Conservation (phyloP, 2,113 vertebrate species). For the Gila orcuttii region DNA sequence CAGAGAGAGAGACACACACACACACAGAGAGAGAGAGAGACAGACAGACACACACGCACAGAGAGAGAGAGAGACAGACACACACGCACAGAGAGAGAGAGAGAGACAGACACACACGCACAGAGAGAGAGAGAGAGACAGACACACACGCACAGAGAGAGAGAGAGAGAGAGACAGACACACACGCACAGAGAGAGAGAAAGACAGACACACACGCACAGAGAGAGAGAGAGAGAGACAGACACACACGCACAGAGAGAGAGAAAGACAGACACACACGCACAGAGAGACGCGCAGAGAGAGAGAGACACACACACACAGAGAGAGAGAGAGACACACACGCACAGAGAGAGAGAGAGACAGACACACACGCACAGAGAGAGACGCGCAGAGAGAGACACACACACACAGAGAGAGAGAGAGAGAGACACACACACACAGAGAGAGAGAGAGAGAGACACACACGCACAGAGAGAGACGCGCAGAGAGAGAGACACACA, state of each 20-base stretch:
- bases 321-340: neutral
- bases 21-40: no score
- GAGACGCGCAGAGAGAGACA: no score
- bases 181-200: no score
- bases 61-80: no score
- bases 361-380: neutral
- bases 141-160: neutral
- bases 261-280: neutral
- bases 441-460: no score
- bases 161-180: no score
- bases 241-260: neutral
- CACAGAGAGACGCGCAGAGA: no score
- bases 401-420: neutral
- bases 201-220: neutral
- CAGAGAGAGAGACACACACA: neutral
- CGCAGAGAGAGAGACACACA: no score
- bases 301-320: no score
- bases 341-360: no score
- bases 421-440: neutral
- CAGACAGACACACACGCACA: neutral
- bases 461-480: neutral
- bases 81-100: neutral
- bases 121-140: no score
- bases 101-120: neutral
- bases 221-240: no score